phyloP scores from a whole-genome alignment of 2,797 vertebrate genomes.

The Cirrhinus molitorella region DNA sequence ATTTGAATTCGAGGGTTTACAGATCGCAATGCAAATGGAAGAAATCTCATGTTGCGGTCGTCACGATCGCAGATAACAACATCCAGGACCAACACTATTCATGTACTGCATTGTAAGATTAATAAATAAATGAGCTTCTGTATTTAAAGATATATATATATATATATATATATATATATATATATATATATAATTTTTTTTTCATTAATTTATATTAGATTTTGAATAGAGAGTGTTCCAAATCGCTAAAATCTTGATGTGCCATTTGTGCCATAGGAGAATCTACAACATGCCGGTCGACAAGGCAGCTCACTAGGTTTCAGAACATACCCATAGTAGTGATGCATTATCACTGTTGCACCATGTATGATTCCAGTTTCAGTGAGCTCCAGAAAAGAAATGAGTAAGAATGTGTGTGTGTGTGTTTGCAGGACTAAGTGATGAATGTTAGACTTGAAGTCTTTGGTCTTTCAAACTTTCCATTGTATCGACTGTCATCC shows the following conservation, averaged over 20 bases:
- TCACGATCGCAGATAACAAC: too few species aligned
- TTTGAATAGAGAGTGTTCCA: neutral
- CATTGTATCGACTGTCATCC: conserved; percentile 50
- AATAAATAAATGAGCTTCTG: too few species aligned
- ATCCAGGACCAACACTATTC: too few species aligned
- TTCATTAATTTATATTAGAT: too few species aligned
- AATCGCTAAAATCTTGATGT: neutral
- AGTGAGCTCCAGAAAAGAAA: neutral
- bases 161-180: too few species aligned
- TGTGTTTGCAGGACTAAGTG: conserved; percentile 31
- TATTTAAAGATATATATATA: too few species aligned
- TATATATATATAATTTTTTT: too few species aligned
- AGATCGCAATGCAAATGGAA: too few species aligned
- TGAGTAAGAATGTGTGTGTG: neutral
- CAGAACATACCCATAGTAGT: neutral
- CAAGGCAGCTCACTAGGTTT: conserved; percentile 6
- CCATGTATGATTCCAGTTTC: neutral
- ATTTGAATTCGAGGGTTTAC: too few species aligned
- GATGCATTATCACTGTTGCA: conserved; percentile 20
- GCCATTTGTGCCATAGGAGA: neutral
- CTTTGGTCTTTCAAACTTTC: conserved; percentile 47
- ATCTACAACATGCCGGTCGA: neutral
- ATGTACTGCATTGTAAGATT: too few species aligned
- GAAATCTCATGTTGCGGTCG: too few species aligned
- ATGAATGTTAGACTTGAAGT: conserved; percentile 37